Evolutionary conservation across 2,113 vertebrate genomes (phyloP).

Genomic region (Macrotis lagotis): DNA sequence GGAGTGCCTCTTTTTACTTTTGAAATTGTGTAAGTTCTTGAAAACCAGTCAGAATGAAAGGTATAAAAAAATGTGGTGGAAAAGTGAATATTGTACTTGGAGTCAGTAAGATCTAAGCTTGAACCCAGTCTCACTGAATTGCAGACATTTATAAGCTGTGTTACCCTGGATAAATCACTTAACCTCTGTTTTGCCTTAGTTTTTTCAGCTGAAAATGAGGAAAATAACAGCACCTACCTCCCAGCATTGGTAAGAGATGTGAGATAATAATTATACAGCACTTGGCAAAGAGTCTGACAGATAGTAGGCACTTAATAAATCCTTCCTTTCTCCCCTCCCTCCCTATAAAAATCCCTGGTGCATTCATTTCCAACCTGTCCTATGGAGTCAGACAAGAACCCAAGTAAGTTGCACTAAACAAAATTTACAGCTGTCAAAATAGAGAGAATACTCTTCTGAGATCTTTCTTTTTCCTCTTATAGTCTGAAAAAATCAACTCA

Average conservation of each 20-base stretch:
- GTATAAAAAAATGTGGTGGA: not conserved
- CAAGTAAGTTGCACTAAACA: not conserved
- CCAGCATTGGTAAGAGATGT: not conserved
- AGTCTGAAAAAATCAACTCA: not conserved
- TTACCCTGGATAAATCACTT: not conserved
- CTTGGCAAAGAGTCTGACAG: not conserved
- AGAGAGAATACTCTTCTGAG: not conserved
- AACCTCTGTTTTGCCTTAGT: not conserved
- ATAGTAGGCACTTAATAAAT: not conserved
- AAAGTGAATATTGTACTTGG: not conserved
- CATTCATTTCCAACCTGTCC: not conserved
- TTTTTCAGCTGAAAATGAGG: not conserved
- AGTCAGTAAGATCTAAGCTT: not conserved
- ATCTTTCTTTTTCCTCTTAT: not conserved
- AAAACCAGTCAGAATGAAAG: conserved; percentile 30
- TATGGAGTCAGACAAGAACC: not conserved
- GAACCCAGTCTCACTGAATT: not conserved
- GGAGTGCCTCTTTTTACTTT: not conserved
- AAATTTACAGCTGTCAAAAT: not conserved
- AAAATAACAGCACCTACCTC: not conserved
- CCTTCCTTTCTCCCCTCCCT: not conserved
- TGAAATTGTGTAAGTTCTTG: not conserved
- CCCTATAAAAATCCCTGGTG: not conserved
- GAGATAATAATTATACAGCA: not conserved
- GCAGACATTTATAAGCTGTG: not conserved